A percentile compares a stretch with the other conserved stretches of the same genome.
Evolutionary conservation across 2,888 invertebrate species (phyloP).

Genomic region (Odontocerum albicorne): DNA sequence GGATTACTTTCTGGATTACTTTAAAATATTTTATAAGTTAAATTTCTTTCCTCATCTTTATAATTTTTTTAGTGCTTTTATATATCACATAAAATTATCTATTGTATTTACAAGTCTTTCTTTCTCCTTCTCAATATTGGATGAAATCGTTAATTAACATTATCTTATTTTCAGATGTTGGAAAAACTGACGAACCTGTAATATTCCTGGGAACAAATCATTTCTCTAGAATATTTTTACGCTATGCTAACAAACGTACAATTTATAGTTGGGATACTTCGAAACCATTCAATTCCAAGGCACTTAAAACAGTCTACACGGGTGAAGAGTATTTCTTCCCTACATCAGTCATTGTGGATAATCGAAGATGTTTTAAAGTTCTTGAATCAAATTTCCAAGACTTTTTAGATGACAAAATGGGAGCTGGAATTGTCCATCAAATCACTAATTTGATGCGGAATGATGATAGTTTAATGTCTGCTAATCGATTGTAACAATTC

Average conservation of each 20-base stretch:
- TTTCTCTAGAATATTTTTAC: conserved; percentile 52
- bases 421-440: conserved; percentile 53
- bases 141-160: too few relatives aligned
- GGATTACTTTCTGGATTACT: too few relatives aligned
- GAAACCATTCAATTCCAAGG: conserved; percentile 47
- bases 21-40: too few relatives aligned
- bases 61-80: too few relatives aligned
- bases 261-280: conserved; percentile 61
- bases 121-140: too few relatives aligned
- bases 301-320: conserved; percentile 55
- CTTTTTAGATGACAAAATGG: conserved; percentile 56
- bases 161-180: conserved; percentile 47
- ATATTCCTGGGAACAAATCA: conserved; percentile 57
- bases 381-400: conserved; percentile 66
- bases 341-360: conserved; percentile 59
- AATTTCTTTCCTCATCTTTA: too few relatives aligned
- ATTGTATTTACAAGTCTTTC: too few relatives aligned
- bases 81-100: too few relatives aligned
- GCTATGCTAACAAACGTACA: conserved; percentile 58
- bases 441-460: too few relatives aligned
- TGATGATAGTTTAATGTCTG: too few relatives aligned
- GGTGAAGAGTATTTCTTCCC: conserved; percentile 54
- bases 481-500: too few relatives aligned
- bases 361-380: conserved; percentile 55
- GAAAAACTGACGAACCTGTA: conserved; percentile 50